Evolutionary conservation across 92 coral and sea anemone genomes (phyloP), one percentile per base, ranked within the genome.

Genomic region (Blastomussa wellsi): DNA sequence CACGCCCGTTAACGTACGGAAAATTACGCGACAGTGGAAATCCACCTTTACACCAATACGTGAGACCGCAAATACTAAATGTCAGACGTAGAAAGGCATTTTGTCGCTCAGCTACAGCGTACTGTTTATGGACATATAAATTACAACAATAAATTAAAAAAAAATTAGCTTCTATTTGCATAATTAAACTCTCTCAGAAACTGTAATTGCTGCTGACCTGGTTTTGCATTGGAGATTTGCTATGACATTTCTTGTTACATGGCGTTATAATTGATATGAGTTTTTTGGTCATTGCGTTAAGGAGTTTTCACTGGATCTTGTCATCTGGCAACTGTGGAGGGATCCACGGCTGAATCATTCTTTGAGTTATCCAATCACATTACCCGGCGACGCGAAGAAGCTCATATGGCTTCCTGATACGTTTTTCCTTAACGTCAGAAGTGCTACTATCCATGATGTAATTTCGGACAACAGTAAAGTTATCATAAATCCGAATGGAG

Each of bases 401-500:
- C 70, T 76, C 5, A 90, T 94, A n/a, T 95, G 98, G 98, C 93
- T 93, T 28, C 98, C 98, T 7, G 98, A 95, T 71, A 95, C 97
- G 2, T 94, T 87, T 72, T 91, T 95, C 69, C 87, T 92, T 64
- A 94, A 95, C 73, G 88, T 95, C 29, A 88, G 90, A 83, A 87
- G 86, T 41, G 94, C 93, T 2, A 86, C 84, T 37, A 65, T 81
- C 13, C 98, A 95, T 76, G 86, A 84, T 48, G 95, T 94, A 20
- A 92, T 92, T 12, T 48, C 92, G 15, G 88, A 82, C 26, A 94
- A 94, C 86, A 93, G 82, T 53, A 76, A 79, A 57, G 79, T 86
- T 3, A 24, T 52, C 24, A 93, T 93, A 11, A 59, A 44, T 0
- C 70, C 88, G 19, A 79, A 87, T 37, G 97, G 97, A 29, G 29